Conservation (phyloP, 2,113 vertebrate species). For the Chaenogobius annularis region DNA sequence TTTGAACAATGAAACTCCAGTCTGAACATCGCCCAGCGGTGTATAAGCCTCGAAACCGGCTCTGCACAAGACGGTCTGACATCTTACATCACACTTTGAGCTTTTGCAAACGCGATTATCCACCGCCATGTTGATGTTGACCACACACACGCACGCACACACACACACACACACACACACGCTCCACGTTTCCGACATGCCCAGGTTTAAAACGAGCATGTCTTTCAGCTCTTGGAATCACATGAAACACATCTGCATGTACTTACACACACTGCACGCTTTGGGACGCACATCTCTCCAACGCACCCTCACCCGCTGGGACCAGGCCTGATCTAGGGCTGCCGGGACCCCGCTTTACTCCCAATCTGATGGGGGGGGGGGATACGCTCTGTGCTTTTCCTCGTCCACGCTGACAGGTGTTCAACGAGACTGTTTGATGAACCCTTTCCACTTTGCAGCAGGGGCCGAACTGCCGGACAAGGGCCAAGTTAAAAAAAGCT, state of each 20-base stretch:
- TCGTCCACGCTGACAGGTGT: slow-evolving; percentile 18
- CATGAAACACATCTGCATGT: slow-evolving; percentile 4
- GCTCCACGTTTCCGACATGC: background rate
- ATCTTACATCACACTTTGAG: background rate
- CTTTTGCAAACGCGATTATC: background rate
- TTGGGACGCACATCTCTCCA: slow-evolving; percentile 12
- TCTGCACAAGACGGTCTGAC: background rate
- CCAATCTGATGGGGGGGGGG: slow-evolving; percentile 21
- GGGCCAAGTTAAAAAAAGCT: slow-evolving; percentile 20
- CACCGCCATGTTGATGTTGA: too few relatives aligned
- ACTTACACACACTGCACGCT: slow-evolving; percentile 23
- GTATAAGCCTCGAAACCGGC: background rate
- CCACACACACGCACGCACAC: background rate
- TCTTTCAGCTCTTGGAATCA: background rate
- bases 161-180: background rate
- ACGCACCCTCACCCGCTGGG: slow-evolving; percentile 58
- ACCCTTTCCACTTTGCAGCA: slow-evolving; percentile 26
- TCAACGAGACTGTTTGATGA: slow-evolving; percentile 14
- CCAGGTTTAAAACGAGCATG: background rate
- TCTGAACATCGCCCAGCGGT: background rate
- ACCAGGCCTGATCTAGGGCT: slow-evolving; percentile 59
- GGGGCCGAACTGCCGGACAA: slow-evolving; percentile 50
- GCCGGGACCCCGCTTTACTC: slow-evolving; percentile 39
- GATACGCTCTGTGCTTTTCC: slow-evolving; percentile 20
- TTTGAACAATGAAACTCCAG: background rate